phyloP scores from a whole-genome alignment of 2,113 vertebrate genomes.

The Sapajus apella region DNA sequence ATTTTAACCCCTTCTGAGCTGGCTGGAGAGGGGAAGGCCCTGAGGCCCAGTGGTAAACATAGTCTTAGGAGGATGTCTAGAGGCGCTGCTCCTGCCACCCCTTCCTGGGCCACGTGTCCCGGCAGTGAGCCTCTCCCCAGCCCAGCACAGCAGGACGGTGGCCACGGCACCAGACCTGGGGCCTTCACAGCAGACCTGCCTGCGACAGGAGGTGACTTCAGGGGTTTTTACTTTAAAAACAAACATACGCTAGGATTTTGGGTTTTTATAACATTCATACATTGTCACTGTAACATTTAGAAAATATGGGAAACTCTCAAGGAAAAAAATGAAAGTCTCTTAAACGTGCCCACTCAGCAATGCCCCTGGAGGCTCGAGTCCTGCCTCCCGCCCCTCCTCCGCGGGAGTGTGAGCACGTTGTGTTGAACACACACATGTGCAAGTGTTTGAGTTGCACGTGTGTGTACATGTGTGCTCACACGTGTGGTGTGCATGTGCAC shows the following conservation, averaged over 20 bases:
- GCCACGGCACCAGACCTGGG: neutral
- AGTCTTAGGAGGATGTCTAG: no score
- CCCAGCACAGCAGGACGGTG: accelerated
- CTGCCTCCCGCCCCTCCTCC: neutral
- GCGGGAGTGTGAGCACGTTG: neutral
- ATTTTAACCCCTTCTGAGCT: constrained; percentile 82
- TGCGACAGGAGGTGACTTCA: neutral
- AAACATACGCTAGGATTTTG: neutral
- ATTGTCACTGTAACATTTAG: neutral
- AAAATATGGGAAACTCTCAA: neutral
- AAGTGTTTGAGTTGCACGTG: accelerated
- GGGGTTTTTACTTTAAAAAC: neutral
- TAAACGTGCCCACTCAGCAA: no score
- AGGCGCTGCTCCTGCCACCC: accelerated
- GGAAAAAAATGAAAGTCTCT: neutral
- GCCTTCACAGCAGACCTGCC: neutral
- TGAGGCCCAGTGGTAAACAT: no score
- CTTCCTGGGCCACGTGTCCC: accelerated
- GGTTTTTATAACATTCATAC: neutral
- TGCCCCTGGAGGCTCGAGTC: no score
- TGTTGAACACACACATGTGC: no score
- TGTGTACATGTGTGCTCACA: neutral
- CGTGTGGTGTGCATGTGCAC: neutral
- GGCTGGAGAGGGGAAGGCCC: neutral
- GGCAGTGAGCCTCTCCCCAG: neutral